A percentile compares a stretch with the other conserved stretches of the same genome.
phyloP scores from a whole-genome alignment of 2,797 vertebrate genomes.

The Manis crassicaudata region DNA sequence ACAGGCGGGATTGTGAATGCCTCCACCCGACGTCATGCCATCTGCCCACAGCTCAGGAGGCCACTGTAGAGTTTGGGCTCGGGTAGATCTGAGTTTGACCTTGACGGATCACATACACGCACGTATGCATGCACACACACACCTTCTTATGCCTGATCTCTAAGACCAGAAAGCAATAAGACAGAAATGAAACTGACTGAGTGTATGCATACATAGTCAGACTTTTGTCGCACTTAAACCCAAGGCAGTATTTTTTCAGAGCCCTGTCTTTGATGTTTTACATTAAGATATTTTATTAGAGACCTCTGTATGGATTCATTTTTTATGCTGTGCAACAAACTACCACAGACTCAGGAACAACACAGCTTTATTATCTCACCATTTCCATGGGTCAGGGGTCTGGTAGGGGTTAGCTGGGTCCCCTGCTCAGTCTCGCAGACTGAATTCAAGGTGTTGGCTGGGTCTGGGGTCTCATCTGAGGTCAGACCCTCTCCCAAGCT shows the following conservation, averaged over 20 bases:
- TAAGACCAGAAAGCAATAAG: background rate
- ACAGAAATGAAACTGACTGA: accelerated
- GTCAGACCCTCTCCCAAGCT: background rate
- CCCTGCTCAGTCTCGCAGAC: background rate
- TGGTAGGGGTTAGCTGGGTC: background rate
- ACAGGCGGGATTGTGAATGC: accelerated
- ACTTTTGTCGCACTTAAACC: accelerated
- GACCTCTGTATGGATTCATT: background rate
- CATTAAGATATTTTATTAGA: background rate
- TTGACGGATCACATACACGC: accelerated
- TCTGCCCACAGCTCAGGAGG: background rate
- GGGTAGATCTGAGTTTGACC: no score
- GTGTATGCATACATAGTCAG: accelerated
- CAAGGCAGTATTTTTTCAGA: background rate
- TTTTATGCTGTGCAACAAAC: background rate
- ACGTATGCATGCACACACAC: no score
- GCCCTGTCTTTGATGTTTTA: background rate
- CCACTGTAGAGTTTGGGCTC: background rate
- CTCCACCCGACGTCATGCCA: accelerated
- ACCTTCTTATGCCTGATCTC: background rate
- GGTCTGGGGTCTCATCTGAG: background rate
- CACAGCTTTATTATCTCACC: background rate
- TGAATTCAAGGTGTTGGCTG: background rate
- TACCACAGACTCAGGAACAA: background rate
- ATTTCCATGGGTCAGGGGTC: background rate